Evolutionary conservation across 2,888 invertebrate species (phyloP).

Genomic region (Flexamia atlantica): DNA sequence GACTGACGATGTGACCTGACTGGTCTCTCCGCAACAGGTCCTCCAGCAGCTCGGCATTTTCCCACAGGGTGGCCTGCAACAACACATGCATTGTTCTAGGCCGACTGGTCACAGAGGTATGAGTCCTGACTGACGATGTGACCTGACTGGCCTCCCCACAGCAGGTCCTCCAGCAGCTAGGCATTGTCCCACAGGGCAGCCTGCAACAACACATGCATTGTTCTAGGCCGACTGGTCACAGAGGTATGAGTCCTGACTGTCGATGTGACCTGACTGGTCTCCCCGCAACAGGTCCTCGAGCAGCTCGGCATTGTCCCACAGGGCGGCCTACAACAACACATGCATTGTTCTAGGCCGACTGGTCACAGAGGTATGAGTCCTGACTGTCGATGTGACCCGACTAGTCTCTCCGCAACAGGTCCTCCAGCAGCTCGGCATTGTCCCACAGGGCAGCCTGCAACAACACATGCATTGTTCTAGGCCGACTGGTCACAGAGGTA

Average conservation of each 20-base stretch:
- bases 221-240: too few relatives aligned
- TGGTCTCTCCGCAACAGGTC: conserved; percentile 84
- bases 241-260: too few relatives aligned
- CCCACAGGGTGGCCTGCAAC: conserved; percentile 93
- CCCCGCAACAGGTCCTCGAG: too few relatives aligned
- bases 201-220: conserved; percentile 73
- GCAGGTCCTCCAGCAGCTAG: conserved; percentile 88
- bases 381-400: conserved; percentile 82
- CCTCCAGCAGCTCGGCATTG: conserved; percentile 90
- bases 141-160: conserved; percentile 81
- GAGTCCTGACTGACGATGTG: conserved; percentile 85
- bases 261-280: too few relatives aligned
- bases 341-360: too few relatives aligned
- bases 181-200: conserved; percentile 95
- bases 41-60: conserved; percentile 90
- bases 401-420: conserved; percentile 84
- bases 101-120: too few relatives aligned
- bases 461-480: conserved; percentile 71
- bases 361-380: too few relatives aligned
- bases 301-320: too few relatives aligned
- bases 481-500: too few relatives aligned
- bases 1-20: too few relatives aligned
- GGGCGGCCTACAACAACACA: too few relatives aligned
- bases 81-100: too few relatives aligned
- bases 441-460: conserved; percentile 91